Evolutionary conservation across 2,113 vertebrate species (phyloP), one percentile per base, ranked within the genome.

Genomic region (Callionymus lyra): DNA sequence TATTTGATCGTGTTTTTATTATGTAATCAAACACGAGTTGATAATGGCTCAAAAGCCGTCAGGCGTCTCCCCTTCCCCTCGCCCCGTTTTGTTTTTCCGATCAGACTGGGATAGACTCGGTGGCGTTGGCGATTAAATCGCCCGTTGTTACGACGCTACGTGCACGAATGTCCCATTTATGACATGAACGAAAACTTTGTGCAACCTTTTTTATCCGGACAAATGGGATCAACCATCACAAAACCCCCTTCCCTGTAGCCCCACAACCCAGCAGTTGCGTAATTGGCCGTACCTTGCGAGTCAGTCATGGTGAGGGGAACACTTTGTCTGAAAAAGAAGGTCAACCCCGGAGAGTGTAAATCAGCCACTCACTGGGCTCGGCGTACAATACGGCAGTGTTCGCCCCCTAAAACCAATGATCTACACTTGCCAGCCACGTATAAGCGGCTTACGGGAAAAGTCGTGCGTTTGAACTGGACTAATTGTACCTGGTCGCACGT

Each of bases 231-330:
- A 64, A 38, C 53, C 66, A 68, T 71, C 59, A 48, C 44, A 33
- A 47, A 45, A 36, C 50, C 32, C 47, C 37, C 62, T 39, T 44
- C 60, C 62, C 49, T 51, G 51, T 49, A 47, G 53, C 64, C 68
- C 47, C 53, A 41, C 53, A 62, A 62, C 66, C 53, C 31, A 18
- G 39, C 2, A 10, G 58, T 81, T 83, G 65, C 47, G 27, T 79
- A 82, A 83, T 59, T 18, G 59, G 38, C 76, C 2, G 38, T 80
- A 76, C 65, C 75, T 81, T 82, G 59, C 61, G 72, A 82, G 75
- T 65, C 53, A 60, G 59, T 52, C 36, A 63, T 55, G 59, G 61
- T 15, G 44, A 46, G 66, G 41, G 47, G 59, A 65, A 61, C 56
- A 61, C 52, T 71, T 70, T 74, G 73, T 77, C 43, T 47, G n/a